Percentiles rank a stretch among this genome's conserved stretches.
Evolutionary conservation across 2,888 invertebrate species (phyloP).

Genomic region (Agrochola lychnidis): DNA sequence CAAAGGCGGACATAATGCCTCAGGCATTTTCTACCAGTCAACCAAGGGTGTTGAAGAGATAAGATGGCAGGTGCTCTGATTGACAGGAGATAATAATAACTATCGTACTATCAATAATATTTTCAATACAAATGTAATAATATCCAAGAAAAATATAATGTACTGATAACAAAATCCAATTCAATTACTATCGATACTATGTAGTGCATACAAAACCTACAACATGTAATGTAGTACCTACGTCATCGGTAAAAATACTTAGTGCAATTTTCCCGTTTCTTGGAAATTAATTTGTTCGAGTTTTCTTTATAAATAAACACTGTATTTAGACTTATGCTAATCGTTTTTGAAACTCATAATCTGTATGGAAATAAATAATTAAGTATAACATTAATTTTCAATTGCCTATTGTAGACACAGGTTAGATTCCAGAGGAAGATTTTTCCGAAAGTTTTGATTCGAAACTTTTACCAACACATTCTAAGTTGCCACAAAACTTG

Average conservation of each 20-base stretch:
- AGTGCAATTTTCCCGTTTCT: neutral
- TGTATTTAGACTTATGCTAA: neutral
- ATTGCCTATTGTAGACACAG: neutral
- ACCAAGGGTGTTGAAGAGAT: too few species aligned
- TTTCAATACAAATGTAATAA: neutral
- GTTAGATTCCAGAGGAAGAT: neutral
- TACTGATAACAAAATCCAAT: conserved; percentile 1
- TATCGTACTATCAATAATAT: neutral
- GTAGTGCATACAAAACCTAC: neutral
- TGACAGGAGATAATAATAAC: too few species aligned
- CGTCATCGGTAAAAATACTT: neutral
- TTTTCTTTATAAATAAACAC: neutral
- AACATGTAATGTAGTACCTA: neutral
- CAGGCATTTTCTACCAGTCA: too few species aligned
- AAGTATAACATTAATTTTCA: neutral
- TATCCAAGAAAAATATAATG: neutral
- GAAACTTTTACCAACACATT: conserved; percentile 34
- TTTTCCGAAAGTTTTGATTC: neutral
- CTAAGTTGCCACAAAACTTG: conserved; percentile 15
- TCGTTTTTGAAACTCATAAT: neutral
- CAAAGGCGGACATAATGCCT: too few species aligned
- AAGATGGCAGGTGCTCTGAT: too few species aligned
- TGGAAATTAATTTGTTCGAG: neutral
- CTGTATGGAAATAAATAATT: neutral
- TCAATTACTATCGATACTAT: neutral